phyloP scores from a whole-genome alignment of 1,140 invertebrate genomes.

The Drosophila biarmipes region DNA sequence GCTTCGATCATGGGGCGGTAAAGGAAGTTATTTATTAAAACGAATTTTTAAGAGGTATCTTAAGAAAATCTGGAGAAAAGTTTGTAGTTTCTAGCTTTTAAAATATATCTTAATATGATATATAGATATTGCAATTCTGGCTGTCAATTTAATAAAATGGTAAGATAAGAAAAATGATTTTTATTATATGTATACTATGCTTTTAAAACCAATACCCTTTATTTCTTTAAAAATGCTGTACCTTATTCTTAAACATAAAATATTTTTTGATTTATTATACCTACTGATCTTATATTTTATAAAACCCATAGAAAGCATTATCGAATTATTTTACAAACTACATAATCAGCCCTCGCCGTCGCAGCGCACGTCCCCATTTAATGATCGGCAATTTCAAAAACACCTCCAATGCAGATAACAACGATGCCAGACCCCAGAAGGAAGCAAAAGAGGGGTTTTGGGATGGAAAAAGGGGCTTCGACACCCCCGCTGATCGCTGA shows the following conservation, averaged over 20 bases:
- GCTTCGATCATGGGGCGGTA: conserved; percentile 58
- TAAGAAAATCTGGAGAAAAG: background rate
- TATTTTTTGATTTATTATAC: no score
- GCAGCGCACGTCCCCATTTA: conserved; percentile 50
- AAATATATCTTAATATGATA: no score
- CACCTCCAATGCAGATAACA: conserved; percentile 69
- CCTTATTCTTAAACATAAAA: no score
- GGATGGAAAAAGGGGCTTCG: conserved; percentile 12
- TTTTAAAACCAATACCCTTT: no score
- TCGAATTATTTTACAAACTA: conserved; percentile 9
- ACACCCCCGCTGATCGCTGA: conserved; percentile 60
- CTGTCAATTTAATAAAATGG: no score
- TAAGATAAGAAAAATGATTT: no score
- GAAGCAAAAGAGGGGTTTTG: conserved; percentile 4
- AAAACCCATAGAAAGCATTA: background rate
- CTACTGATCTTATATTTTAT: no score
- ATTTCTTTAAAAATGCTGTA: no score
- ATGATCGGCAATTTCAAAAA: conserved; percentile 82
- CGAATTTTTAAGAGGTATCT: background rate
- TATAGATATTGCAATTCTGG: no score
- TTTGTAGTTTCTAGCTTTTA: no score
- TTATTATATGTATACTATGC: no score
- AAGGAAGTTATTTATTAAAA: background rate
- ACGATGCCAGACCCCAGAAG: conserved; percentile 20
- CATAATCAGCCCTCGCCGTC: conserved; percentile 40